Evolutionary conservation across 2,888 invertebrate genomes (phyloP).

Genomic region (Dioctria linearis): DNA sequence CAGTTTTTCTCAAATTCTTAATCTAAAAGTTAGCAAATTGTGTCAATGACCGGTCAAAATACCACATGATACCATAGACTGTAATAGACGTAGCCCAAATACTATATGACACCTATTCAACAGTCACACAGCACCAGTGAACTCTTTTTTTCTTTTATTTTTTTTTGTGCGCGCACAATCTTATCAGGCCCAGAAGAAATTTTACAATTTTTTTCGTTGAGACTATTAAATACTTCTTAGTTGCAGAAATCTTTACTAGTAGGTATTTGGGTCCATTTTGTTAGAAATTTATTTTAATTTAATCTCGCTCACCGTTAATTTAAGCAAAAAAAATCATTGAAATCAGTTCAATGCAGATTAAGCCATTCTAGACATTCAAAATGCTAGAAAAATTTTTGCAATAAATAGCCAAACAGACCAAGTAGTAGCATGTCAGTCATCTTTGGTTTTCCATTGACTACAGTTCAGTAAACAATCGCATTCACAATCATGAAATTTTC

Average conservation of each 20-base stretch:
- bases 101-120: neutral
- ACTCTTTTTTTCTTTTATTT: neutral
- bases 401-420: conserved; percentile 26
- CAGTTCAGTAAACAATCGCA: conserved; percentile 7
- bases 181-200: conserved; percentile 8
- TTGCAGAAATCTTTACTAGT: conserved; percentile 2
- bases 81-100: conserved; percentile 7
- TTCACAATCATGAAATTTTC: conserved; percentile 31
- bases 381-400: conserved; percentile 19
- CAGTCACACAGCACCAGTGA: neutral
- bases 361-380: neutral
- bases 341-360: conserved; percentile 33
- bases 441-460: conserved; percentile 31
- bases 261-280: neutral
- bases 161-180: too few relatives aligned
- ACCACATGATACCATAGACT: neutral
- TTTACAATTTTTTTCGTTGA: conserved; percentile 2
- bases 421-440: conserved; percentile 23
- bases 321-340: neutral
- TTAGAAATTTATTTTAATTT: conserved; percentile 56
- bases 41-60: conserved; percentile 12
- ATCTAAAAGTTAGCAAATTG: neutral
- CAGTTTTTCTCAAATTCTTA: neutral
- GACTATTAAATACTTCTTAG: conserved; percentile 10
- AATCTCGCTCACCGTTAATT: conserved; percentile 54